These are phyloP conservation scores for Delphinapterus leucas DNA, from an alignment of 2,113 vertebrate genomes.

Conservation along the genomic window DNA sequence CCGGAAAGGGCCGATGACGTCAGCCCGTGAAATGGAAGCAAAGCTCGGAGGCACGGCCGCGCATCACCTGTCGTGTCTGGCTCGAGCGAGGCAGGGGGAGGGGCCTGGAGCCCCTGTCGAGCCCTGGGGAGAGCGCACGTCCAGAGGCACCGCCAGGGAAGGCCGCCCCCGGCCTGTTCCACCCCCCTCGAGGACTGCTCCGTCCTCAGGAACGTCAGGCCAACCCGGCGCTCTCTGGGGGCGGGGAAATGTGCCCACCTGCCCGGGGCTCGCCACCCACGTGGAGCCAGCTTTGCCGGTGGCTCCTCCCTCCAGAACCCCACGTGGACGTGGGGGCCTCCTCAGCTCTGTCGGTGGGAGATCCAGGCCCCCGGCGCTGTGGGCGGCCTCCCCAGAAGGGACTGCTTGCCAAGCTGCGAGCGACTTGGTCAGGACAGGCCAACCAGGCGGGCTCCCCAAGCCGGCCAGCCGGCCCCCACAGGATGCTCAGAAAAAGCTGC, in stretches of 20 bases:
- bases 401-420: not conserved
- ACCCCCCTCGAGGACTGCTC: not conserved
- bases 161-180: not conserved
- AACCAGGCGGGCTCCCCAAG: not conserved
- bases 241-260: not conserved
- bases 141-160: rapidly evolving
- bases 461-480: rapidly evolving
- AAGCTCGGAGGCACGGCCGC: not conserved
- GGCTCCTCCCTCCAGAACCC: not conserved
- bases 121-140: not conserved
- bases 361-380: not conserved
- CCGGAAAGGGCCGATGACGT: not conserved
- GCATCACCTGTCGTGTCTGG: conserved; percentile 46
- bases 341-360: not conserved
- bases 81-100: not conserved
- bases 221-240: not conserved
- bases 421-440: not conserved
- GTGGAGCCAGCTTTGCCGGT: rapidly evolving
- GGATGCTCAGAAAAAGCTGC: not conserved
- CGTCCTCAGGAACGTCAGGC: not conserved
- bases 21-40: not conserved
- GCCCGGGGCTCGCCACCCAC: not conserved
- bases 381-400: not conserved
- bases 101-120: rapidly evolving
- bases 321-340: rapidly evolving